Conservation (phyloP, 2,797 vertebrate genomes). For the Pseudomugil tenellus region DNA sequence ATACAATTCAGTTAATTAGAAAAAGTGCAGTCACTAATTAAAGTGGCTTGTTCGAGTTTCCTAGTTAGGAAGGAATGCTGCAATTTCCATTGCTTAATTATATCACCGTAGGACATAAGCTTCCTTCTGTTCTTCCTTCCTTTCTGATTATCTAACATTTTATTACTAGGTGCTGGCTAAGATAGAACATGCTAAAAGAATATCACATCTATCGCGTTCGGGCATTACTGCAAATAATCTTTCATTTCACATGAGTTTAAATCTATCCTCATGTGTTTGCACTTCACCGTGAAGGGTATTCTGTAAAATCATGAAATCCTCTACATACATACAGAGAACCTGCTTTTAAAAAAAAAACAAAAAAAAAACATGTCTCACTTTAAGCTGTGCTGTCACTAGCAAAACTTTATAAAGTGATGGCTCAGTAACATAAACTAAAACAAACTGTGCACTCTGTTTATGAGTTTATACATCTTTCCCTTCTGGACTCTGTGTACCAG, state of each 20-base stretch:
- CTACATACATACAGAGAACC: constrained; percentile 17
- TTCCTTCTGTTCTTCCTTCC: not conserved
- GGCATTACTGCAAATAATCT: not conserved
- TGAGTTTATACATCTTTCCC: constrained; percentile 43
- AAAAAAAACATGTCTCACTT: not conserved
- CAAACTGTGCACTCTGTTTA: constrained; percentile 51
- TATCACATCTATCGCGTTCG: not conserved
- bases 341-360: constrained; percentile 26
- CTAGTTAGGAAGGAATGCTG: not conserved
- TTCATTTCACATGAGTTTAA: not conserved
- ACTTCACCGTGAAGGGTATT: constrained; percentile 36
- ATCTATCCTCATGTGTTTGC: constrained; percentile 1
- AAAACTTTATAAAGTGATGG: constrained; percentile 13
- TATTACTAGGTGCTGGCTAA: not conserved
- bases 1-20: not conserved
- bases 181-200: not conserved
- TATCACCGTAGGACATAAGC: not conserved
- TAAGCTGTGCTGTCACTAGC: constrained; percentile 40
- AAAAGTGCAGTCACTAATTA: not conserved
- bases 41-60: not conserved
- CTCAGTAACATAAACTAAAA: constrained; percentile 52
- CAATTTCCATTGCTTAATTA: not conserved
- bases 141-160: not conserved
- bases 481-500: constrained; percentile 37
- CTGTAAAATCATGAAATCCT: constrained; percentile 38